Conservation (phyloP, 1,140 invertebrate species). For the Liolophura sinensis region DNA sequence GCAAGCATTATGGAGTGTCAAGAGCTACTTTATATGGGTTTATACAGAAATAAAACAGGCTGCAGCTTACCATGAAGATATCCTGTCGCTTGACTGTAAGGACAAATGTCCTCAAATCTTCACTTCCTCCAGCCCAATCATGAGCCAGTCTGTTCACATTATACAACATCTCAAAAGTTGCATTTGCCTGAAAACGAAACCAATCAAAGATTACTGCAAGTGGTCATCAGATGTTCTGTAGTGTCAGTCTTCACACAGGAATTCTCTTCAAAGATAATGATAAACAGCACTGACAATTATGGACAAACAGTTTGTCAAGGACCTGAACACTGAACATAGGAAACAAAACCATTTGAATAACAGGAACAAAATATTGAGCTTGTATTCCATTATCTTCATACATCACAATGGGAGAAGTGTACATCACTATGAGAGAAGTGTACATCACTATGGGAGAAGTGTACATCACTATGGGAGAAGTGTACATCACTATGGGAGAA, state of each 20-base stretch:
- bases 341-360: slow-evolving; percentile 2
- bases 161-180: slow-evolving; percentile 39
- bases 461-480: too few relatives aligned
- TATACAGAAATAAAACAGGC: background rate
- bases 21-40: too few relatives aligned
- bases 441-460: too few relatives aligned
- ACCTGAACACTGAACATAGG: background rate
- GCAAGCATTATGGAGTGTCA: too few relatives aligned
- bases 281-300: background rate
- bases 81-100: slow-evolving; percentile 10
- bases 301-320: background rate
- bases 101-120: slow-evolving; percentile 15
- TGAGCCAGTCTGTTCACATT: slow-evolving; percentile 40
- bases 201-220: too few relatives aligned
- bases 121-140: slow-evolving; percentile 42
- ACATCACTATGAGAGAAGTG: too few relatives aligned
- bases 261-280: background rate
- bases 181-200: slow-evolving; percentile 38
- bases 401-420: too few relatives aligned
- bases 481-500: too few relatives aligned
- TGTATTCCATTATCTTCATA: too few relatives aligned
- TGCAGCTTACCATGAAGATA: slow-evolving; percentile 14
- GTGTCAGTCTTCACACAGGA: too few relatives aligned
- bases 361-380: too few relatives aligned
- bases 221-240: too few relatives aligned